Evolutionary conservation across 2,888 invertebrate genomes (phyloP), one percentile per base, ranked within the genome.

Genomic region (Orchesella flavescens): DNA sequence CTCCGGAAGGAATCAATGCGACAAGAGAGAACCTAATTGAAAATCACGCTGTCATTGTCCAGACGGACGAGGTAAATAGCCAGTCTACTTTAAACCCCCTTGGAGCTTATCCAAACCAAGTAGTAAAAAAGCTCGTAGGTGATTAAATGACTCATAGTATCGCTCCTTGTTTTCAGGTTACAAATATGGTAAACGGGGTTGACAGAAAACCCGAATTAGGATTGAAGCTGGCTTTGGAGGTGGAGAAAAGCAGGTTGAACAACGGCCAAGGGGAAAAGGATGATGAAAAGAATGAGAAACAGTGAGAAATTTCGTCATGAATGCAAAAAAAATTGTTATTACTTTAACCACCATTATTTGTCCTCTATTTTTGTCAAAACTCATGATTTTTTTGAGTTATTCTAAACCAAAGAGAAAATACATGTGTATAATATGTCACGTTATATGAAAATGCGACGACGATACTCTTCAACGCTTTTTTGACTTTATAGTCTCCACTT

Each of bases 171-270:
- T 1, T 91, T 96, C 93, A 66, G 66, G 95, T 97, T 0, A 92
- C 94, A 89, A 93, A 94, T 0, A 96, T 97, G 96, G 95, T 96
- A 3, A 94, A 95, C 89, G 97, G 96, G 0, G 92, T 94, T 81
- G 97, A 97, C 91, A 92, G 97, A 17, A 93, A 96, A 79, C 95
- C 96, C 0, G 96, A 96, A 89, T 91, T 97, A 2, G 97, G 97
- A 23, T 95, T 96, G 90, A 96, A 96, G 89, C 92, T 96, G 19
- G 97, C 97, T 53, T 93, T 96, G 92, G 96, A 96, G 89, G 92
- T 96, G 0, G 94, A 94, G 79, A 84, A 88, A 86, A 72, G 80
- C 63, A 44, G 43, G 21, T n/a, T 69, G 17, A 2, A 19, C 5
- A 49, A 49, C 17, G 46, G 34, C 10, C 17, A 43, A 44, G 13